phyloP scores from a whole-genome alignment of 1,140 invertebrate species.

The Drosophila rufa region DNA sequence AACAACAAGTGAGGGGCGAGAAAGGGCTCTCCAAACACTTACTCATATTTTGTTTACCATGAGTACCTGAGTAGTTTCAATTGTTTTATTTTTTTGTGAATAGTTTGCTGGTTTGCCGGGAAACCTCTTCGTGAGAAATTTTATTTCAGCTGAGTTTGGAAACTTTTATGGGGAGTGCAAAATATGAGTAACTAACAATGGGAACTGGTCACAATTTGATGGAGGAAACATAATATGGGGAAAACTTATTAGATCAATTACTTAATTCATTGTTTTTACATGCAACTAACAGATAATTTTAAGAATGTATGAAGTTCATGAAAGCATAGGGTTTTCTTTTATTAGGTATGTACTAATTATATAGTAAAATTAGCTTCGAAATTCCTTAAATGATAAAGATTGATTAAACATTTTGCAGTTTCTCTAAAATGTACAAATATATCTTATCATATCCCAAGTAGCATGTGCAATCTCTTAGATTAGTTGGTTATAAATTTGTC shows the following conservation, averaged over 20 bases:
- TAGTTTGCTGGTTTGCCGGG: constrained; percentile 16
- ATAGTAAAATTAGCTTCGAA: no score
- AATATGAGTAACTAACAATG: constrained; percentile 26
- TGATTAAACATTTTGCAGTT: background rate
- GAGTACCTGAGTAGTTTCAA: constrained; percentile 32
- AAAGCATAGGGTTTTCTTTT: no score
- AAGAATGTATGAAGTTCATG: background rate
- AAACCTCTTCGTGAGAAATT: constrained; percentile 27
- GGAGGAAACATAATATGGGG: constrained; percentile 11
- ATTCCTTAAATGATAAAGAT: background rate
- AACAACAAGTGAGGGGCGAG: constrained; percentile 23
- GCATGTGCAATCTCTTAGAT: background rate
- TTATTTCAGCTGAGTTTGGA: constrained; percentile 13
- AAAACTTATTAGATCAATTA: constrained; percentile 6
- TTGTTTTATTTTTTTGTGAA: constrained; percentile 1
- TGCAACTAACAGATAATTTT: background rate
- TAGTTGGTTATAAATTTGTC: background rate
- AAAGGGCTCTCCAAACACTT: constrained; percentile 26
- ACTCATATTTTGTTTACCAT: constrained; percentile 52
- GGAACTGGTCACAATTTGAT: constrained; percentile 26
- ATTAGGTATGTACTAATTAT: background rate
- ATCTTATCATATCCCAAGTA: background rate
- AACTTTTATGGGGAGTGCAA: constrained; percentile 20
- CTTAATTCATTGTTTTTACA: background rate
- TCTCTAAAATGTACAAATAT: background rate